Evolutionary conservation across 2,797 vertebrate species (phyloP).

Genomic region (Enoplosus armatus): DNA sequence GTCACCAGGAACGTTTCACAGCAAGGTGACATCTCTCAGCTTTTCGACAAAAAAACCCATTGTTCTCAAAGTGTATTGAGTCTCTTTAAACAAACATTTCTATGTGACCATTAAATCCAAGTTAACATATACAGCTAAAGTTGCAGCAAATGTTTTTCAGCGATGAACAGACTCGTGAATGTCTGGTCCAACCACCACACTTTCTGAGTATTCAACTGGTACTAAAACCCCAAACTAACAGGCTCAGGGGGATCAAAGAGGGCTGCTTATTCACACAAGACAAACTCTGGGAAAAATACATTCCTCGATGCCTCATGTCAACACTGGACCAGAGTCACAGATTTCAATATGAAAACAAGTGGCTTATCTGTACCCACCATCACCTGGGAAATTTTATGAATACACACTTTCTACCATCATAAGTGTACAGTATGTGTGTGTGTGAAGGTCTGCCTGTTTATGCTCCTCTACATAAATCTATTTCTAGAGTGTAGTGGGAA

Average conservation of each 20-base stretch:
- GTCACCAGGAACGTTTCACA: no score
- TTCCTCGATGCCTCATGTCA: slow-evolving; percentile 59
- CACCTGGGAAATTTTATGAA: slow-evolving; percentile 30
- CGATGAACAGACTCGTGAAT: slow-evolving; percentile 5
- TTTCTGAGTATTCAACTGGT: slow-evolving; percentile 49
- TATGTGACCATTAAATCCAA: background rate
- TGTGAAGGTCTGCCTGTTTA: background rate
- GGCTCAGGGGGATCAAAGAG: slow-evolving; percentile 60
- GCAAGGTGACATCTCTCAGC: no score
- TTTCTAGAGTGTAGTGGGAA: no score
- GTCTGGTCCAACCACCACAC: slow-evolving; percentile 4
- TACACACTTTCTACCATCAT: slow-evolving; percentile 12
- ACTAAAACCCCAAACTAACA: slow-evolving; percentile 72
- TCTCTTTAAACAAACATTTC: background rate
- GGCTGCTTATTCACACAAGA: slow-evolving; percentile 47
- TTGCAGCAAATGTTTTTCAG: no score
- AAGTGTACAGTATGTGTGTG: background rate
- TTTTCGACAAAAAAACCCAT: no score
- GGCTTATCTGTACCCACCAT: slow-evolving; percentile 54
- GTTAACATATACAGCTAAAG: background rate
- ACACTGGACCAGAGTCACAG: slow-evolving; percentile 46
- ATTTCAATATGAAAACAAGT: slow-evolving; percentile 60
- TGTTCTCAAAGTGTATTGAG: background rate
- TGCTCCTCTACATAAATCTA: no score
- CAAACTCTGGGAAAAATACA: slow-evolving; percentile 61